Evolutionary conservation across 2,888 invertebrate species (phyloP).

Genomic region (Icerya purchasi): DNA sequence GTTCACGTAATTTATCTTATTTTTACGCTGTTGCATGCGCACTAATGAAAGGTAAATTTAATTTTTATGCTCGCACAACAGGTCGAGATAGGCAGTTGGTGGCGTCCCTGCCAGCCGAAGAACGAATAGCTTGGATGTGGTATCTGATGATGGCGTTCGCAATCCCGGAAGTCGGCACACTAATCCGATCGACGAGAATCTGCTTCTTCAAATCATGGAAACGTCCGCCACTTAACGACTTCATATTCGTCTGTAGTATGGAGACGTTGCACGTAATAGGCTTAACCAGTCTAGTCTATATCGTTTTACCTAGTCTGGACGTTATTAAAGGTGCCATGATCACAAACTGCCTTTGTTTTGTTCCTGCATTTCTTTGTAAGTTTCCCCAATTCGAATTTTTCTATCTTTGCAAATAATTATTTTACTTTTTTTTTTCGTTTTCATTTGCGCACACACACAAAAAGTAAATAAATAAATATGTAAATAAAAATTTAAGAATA

Average conservation of each 20-base stretch:
- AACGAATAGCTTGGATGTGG: constrained; percentile 85
- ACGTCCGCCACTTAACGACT: constrained; percentile 40
- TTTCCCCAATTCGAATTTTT: constrained; percentile 10
- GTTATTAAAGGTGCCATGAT: constrained; percentile 89
- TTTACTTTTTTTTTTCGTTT: too few species aligned
- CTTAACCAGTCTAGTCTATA: constrained; percentile 62
- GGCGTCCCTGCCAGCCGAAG: constrained; percentile 58
- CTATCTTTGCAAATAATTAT: too few species aligned
- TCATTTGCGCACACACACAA: too few species aligned
- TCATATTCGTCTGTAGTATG: constrained; percentile 49
- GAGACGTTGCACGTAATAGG: constrained; percentile 80
- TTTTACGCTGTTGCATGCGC: too few species aligned
- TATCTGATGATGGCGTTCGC: constrained; percentile 66
- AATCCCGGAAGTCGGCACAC: constrained; percentile 68
- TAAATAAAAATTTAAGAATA: too few species aligned
- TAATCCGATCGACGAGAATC: constrained; percentile 64
- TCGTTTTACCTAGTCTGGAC: constrained; percentile 75
- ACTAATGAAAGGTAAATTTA: not conserved
- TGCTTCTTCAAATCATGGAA: constrained; percentile 77
- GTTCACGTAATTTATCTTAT: too few species aligned
- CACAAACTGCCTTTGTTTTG: constrained; percentile 81
- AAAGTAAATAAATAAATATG: too few species aligned
- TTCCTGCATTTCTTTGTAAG: constrained; percentile 44
- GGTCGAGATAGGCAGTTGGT: constrained; percentile 71
- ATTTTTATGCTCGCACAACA: constrained; percentile 26